Evolutionary conservation across 1,140 invertebrate genomes (phyloP).

Genomic region (Listronotus bonariensis): DNA sequence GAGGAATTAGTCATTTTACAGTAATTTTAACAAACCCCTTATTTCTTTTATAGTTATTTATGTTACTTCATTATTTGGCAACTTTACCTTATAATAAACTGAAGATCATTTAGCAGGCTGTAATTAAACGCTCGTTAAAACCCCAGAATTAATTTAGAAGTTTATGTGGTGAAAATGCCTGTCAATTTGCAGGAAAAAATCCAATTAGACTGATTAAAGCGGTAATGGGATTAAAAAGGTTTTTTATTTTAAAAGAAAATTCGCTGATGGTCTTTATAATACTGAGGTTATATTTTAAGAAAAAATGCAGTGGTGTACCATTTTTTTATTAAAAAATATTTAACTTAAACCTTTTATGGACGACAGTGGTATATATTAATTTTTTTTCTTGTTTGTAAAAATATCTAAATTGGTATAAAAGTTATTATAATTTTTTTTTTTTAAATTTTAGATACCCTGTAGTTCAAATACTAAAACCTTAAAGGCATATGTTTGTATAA

Average conservation of each 20-base stretch:
- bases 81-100: background rate
- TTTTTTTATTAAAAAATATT: no score
- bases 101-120: background rate
- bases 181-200: constrained; percentile 8
- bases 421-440: no score
- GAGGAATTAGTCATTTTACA: background rate
- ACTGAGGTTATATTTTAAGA: no score
- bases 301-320: no score
- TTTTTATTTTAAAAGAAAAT: background rate
- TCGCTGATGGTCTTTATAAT: no score
- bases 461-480: no score
- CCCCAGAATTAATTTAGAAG: constrained; percentile 5
- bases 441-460: no score
- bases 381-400: no score
- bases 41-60: background rate
- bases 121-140: constrained; percentile 10
- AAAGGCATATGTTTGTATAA: no score
- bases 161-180: constrained; percentile 10
- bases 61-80: background rate
- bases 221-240: constrained; percentile 10
- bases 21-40: background rate
- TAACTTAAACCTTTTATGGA: no score
- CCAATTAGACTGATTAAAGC: constrained; percentile 13
- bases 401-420: no score
- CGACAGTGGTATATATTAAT: no score